phyloP scores from a whole-genome alignment of 2,888 invertebrate species.

The Cheilosia soror region DNA sequence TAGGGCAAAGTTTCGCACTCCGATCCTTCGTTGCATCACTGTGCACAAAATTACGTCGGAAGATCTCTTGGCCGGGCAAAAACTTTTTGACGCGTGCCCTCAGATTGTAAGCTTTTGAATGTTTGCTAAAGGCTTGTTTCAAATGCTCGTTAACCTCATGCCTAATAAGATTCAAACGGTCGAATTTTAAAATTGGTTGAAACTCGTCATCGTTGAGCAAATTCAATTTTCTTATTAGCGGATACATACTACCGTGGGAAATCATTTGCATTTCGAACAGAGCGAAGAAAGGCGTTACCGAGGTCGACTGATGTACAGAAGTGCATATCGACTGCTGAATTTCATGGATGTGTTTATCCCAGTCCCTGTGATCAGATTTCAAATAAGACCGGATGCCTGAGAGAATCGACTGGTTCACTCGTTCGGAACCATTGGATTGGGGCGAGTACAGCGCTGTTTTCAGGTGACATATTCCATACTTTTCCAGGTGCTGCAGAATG shows the following conservation, averaged over 20 bases:
- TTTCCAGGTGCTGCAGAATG: slow-evolving; percentile 44
- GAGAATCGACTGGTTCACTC: slow-evolving; percentile 78
- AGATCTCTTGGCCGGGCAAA: not conserved
- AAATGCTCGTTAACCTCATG: not conserved
- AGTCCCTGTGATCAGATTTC: slow-evolving; percentile 60
- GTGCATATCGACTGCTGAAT: slow-evolving; percentile 52
- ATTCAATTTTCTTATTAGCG: slow-evolving; percentile 18
- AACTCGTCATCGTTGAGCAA: not conserved
- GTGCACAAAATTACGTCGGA: not conserved
- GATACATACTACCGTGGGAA: slow-evolving; percentile 28
- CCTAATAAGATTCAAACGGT: not conserved
- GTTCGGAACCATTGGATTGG: slow-evolving; percentile 79
- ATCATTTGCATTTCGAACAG: slow-evolving; percentile 52
- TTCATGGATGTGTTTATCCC: slow-evolving; percentile 56
- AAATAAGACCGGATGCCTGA: slow-evolving; percentile 76
- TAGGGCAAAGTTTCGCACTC: not conserved
- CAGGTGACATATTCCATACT: no score
- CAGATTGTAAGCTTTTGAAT: not conserved
- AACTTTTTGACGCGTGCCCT: not conserved
- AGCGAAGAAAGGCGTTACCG: slow-evolving; percentile 36
- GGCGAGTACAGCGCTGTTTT: no score
- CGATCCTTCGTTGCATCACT: not conserved
- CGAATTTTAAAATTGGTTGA: not conserved
- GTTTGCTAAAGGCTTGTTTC: not conserved
- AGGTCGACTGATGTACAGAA: slow-evolving; percentile 43